A percentile compares a stretch with the other conserved stretches of the same genome.
Conservation (phyloP, 1,140 invertebrate genomes). For the Metaphire vulgaris region DNA sequence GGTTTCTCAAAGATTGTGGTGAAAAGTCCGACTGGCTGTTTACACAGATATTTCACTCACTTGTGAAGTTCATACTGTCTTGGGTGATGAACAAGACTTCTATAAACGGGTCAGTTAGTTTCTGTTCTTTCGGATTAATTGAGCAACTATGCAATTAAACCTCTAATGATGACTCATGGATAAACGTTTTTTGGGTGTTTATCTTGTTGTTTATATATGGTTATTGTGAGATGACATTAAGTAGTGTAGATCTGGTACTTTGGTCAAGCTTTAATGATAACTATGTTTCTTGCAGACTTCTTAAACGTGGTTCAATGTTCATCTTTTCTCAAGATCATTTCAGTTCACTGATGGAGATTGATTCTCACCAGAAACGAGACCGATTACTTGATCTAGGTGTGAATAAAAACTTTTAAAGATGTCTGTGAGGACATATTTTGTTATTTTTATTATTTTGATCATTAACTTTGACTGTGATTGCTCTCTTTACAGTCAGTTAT, state of each 20-base stretch:
- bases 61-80: constrained; percentile 63
- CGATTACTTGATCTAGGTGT: constrained; percentile 68
- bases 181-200: constrained; percentile 6
- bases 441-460: neutral
- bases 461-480: neutral
- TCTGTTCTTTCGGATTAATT: too few relatives aligned
- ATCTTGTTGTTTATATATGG: neutral
- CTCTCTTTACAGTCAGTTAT: neutral
- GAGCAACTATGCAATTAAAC: too few relatives aligned
- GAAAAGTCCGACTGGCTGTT: constrained; percentile 69
- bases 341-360: constrained; percentile 56
- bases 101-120: constrained; percentile 68
- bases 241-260: neutral
- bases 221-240: neutral
- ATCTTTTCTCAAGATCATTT: constrained; percentile 75
- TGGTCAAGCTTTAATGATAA: too few relatives aligned
- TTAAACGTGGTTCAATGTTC: constrained; percentile 85
- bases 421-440: too few relatives aligned
- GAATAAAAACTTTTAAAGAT: too few relatives aligned
- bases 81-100: constrained; percentile 74
- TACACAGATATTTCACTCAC: constrained; percentile 67
- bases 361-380: constrained; percentile 42
- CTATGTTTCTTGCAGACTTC: constrained; percentile 64
- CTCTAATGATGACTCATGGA: neutral
- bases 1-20: constrained; percentile 64